These are phyloP conservation scores for Thaleichthys pacificus DNA, from an alignment of 2,797 vertebrate species.

Conservation along the genomic window DNA sequence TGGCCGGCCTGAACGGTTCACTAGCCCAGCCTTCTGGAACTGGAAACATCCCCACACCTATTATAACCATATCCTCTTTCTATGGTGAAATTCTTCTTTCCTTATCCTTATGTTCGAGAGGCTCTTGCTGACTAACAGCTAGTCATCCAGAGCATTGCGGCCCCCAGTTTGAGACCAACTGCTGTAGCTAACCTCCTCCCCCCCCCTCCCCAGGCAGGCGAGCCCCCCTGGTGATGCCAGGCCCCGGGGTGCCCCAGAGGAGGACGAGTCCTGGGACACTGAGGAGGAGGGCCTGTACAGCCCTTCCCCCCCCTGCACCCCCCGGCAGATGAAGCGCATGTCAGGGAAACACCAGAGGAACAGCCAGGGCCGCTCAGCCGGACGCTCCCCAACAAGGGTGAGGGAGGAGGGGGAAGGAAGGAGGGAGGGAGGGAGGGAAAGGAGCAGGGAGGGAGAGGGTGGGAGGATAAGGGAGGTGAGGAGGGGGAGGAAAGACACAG, in stretches of 20 bases:
- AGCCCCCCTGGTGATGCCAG: constrained; percentile 71
- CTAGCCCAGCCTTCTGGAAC: no score
- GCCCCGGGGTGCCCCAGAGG: constrained; percentile 72
- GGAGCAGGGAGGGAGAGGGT: no score
- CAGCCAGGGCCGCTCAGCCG: constrained; percentile 65
- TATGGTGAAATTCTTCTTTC: background rate
- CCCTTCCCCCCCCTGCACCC: constrained; percentile 86
- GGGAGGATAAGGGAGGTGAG: no score
- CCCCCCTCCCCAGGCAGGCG: constrained; percentile 72
- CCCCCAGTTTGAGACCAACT: background rate
- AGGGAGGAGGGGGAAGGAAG: background rate
- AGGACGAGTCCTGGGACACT: constrained; percentile 87
- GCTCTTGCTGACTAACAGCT: background rate
- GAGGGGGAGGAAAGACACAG: no score
- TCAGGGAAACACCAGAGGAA: constrained; percentile 89
- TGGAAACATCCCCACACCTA: constrained; percentile 8
- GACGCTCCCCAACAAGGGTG: constrained; percentile 83
- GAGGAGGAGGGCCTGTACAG: constrained; percentile 83
- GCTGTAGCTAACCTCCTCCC: background rate
- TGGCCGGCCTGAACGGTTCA: no score
- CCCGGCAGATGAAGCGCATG: constrained; percentile 93
- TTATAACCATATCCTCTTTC: no score
- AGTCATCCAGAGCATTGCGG: background rate
- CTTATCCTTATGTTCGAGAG: constrained; percentile 11
- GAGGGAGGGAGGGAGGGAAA: background rate